Conservation (phyloP, 2,113 vertebrate genomes). For the Ammodytes marinus region DNA sequence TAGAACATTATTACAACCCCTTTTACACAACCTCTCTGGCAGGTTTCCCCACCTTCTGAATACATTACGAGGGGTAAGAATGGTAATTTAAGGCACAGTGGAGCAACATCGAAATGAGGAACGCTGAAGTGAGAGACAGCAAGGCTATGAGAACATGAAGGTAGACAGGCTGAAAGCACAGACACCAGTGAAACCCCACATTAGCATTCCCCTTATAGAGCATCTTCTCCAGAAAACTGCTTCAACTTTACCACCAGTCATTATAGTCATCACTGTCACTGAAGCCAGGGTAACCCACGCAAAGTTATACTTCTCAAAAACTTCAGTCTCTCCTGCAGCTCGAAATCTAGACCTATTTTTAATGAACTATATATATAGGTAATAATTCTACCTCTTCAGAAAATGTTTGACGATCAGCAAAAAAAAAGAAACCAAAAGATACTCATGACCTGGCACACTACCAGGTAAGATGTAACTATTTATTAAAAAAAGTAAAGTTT, state of each 20-base stretch:
- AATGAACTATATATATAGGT: neutral
- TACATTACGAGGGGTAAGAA: neutral
- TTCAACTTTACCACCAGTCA: neutral
- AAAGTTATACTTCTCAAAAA: neutral
- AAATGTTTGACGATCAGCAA: neutral
- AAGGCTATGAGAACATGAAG: slow-evolving; percentile 2
- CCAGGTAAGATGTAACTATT: neutral
- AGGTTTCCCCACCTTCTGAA: neutral
- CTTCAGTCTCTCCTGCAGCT: neutral
- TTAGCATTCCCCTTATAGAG: slow-evolving; percentile 31
- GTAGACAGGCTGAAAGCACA: slow-evolving; percentile 1
- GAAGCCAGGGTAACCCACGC: neutral
- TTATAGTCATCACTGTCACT: neutral
- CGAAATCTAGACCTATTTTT: neutral
- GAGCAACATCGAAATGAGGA: neutral
- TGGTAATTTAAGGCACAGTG: neutral
- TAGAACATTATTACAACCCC: neutral
- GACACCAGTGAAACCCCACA: slow-evolving; percentile 8
- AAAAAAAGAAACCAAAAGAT: neutral
- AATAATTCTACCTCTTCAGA: neutral
- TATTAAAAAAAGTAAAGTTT: no score
- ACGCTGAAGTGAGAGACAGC: neutral
- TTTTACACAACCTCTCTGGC: neutral
- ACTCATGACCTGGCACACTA: neutral
- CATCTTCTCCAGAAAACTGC: neutral